These are phyloP conservation scores for Nipponia nippon DNA, from an alignment of 2,113 vertebrate species.

Conservation along the genomic window DNA sequence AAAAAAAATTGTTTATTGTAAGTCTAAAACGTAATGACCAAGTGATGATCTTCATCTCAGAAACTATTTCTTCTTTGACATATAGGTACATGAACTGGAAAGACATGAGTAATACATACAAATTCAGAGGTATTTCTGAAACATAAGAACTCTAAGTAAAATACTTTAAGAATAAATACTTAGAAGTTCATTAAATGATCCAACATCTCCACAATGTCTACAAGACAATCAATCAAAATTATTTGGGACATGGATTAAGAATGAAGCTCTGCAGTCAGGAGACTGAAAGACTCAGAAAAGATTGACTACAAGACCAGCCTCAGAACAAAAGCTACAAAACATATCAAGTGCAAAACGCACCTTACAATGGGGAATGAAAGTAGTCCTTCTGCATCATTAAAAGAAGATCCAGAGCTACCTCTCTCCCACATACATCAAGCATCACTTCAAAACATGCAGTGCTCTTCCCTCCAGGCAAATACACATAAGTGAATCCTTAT, in stretches of 20 bases:
- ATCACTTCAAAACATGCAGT: not conserved
- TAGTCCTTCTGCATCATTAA: not conserved
- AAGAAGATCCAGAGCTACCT: not conserved
- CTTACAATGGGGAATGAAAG: not conserved
- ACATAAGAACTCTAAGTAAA: not conserved
- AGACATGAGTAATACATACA: not conserved
- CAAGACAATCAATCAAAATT: not conserved
- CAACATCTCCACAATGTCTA: not conserved
- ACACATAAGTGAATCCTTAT: not conserved
- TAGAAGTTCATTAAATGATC: not conserved
- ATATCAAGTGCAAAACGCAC: not conserved
- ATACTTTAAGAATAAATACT: not conserved
- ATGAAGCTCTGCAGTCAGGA: not conserved
- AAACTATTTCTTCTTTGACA: not conserved
- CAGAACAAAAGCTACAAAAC: not conserved
- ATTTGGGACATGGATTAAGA: not conserved
- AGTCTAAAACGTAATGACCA: not conserved
- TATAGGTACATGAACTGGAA: not conserved
- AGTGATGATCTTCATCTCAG: not conserved
- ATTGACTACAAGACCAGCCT: not conserved
- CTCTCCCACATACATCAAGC: not conserved
- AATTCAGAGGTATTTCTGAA: not conserved
- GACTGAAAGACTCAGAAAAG: not conserved
- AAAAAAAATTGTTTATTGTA: not conserved
- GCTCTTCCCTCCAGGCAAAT: not conserved